These are phyloP conservation scores for Pteromalus puparum DNA, from an alignment of 1,140 invertebrate species.

Conservation along the genomic window DNA sequence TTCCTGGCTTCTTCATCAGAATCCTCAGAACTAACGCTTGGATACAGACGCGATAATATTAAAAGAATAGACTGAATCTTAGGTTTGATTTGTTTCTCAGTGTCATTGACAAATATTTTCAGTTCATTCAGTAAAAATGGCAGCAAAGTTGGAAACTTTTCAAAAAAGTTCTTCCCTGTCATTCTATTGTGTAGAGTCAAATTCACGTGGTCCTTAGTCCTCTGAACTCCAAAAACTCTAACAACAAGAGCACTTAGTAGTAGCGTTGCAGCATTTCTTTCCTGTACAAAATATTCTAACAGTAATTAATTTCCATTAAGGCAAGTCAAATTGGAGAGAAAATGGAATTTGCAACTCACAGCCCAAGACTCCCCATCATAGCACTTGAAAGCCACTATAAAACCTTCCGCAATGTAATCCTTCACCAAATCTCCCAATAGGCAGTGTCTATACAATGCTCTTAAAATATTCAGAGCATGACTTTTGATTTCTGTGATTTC, in stretches of 20 bases:
- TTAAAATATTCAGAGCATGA: slow-evolving; percentile 91
- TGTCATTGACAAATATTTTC: slow-evolving; percentile 71
- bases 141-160: slow-evolving; percentile 86
- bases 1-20: slow-evolving; percentile 67
- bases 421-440: slow-evolving; percentile 84
- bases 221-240: slow-evolving; percentile 92
- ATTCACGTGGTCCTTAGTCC: slow-evolving; percentile 84
- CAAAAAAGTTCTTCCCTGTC: slow-evolving; percentile 88
- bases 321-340: neutral
- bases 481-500: slow-evolving; percentile 77
- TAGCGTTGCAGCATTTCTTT: slow-evolving; percentile 91
- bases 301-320: neutral
- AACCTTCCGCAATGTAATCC: slow-evolving; percentile 83
- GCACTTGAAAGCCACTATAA: slow-evolving; percentile 84
- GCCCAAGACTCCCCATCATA: slow-evolving; percentile 87
- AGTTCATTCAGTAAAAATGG: slow-evolving; percentile 86
- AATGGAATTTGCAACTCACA: slow-evolving; percentile 74
- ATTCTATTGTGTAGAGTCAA: slow-evolving; percentile 86
- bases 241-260: slow-evolving; percentile 90
- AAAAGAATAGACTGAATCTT: slow-evolving; percentile 87
- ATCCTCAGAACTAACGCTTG: slow-evolving; percentile 80
- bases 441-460: slow-evolving; percentile 86
- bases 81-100: slow-evolving; percentile 70
- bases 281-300: slow-evolving; percentile 71
- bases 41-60: slow-evolving; percentile 86